Evolutionary conservation across 2,888 invertebrate species (phyloP).

Genomic region (Ectemnius lituratus): DNA sequence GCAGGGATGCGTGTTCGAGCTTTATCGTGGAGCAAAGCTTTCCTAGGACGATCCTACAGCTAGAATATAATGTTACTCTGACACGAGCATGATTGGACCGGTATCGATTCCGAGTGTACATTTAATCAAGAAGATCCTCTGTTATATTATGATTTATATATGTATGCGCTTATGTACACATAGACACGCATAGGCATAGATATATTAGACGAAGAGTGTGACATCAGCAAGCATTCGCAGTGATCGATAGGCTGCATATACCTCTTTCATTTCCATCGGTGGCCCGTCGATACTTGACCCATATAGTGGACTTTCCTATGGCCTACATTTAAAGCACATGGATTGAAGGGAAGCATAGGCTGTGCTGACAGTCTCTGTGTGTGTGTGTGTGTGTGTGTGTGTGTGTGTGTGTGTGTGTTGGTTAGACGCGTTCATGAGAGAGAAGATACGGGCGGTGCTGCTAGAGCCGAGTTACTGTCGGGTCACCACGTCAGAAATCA

Average conservation of each 20-base stretch:
- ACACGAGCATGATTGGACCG: too few relatives aligned
- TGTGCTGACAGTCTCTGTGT: neutral
- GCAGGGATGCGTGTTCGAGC: too few relatives aligned
- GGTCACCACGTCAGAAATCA: conserved; percentile 39
- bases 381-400: too few relatives aligned
- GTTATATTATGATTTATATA: neutral
- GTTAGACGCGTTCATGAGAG: neutral
- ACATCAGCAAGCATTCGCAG: neutral
- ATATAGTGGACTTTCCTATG: neutral
- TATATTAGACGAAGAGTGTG: neutral
- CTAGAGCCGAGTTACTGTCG: conserved; percentile 31
- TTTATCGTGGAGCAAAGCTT: too few relatives aligned
- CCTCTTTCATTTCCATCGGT: neutral
- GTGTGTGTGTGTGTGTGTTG: too few relatives aligned
- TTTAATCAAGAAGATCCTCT: neutral
- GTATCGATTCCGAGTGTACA: neutral
- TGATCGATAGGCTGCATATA: conserved; percentile 2
- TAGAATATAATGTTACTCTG: too few relatives aligned
- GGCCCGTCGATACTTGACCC: conserved; percentile 12
- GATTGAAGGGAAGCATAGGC: too few relatives aligned
- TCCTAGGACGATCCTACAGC: too few relatives aligned
- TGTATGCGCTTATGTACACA: too few relatives aligned
- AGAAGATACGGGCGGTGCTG: conserved; percentile 14
- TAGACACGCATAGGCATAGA: too few relatives aligned
- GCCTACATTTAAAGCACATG: too few relatives aligned